Percentiles rank a stretch among this genome's conserved stretches.
These are phyloP conservation scores for Labroides dimidiatus DNA, from an alignment of 2,797 vertebrate species.

Conservation along the genomic window DNA sequence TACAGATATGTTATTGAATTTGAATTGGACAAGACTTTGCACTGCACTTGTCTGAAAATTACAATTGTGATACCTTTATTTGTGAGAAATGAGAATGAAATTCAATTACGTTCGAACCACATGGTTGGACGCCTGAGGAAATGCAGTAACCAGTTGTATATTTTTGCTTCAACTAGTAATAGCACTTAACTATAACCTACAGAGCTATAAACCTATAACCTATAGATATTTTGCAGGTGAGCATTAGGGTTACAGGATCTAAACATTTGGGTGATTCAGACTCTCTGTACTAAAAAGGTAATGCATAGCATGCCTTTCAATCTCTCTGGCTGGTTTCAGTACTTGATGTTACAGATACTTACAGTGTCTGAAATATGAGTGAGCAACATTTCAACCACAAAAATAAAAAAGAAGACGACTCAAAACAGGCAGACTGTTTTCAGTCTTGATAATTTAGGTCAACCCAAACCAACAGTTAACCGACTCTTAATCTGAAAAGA, in stretches of 20 bases:
- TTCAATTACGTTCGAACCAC: constrained; percentile 75
- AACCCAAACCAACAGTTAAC: constrained; percentile 19
- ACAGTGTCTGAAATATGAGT: constrained; percentile 33
- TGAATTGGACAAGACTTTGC: constrained; percentile 93
- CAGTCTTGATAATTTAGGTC: constrained; percentile 23
- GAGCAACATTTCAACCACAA: constrained; percentile 43
- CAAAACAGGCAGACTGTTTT: constrained; percentile 20
- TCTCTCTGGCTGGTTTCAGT: constrained; percentile 25
- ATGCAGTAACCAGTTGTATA: constrained; percentile 76
- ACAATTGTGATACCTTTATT: constrained; percentile 69
- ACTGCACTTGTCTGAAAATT: constrained; percentile 90
- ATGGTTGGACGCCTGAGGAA: constrained; percentile 57
- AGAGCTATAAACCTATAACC: constrained; percentile 45
- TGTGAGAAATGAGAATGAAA: constrained; percentile 76
- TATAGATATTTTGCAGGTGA: constrained; percentile 44
- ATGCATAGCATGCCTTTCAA: not conserved
- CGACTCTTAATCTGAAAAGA: not conserved
- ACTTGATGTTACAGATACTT: constrained; percentile 34
- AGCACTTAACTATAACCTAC: constrained; percentile 64
- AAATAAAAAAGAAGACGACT: constrained; percentile 26
- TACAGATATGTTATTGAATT: constrained; percentile 94
- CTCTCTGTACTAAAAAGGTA: constrained; percentile 15
- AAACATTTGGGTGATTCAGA: constrained; percentile 22
- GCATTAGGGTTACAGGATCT: constrained; percentile 23
- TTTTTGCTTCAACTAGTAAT: constrained; percentile 74